Base-by-base conservation (phyloP, 2,888 invertebrate species). In the Dicyrtoma fusca region DNA sequence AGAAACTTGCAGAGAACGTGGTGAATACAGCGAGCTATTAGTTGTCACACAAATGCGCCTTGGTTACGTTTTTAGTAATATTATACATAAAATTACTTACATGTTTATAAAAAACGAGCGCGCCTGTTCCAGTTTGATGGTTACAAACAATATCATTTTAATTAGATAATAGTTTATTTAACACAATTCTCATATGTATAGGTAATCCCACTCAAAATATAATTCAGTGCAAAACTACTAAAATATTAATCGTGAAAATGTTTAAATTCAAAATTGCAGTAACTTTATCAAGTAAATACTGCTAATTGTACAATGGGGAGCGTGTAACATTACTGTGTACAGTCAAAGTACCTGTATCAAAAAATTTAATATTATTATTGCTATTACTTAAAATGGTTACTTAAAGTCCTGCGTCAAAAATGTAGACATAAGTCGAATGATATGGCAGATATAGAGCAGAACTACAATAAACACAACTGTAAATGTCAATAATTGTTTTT, bases 281-380 rank as follows among this genome's bases (percentile, higher is more conserved):
- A 34, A 34, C 8, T 34, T 34, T 34, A 34, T 34, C 34, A 34
- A 34, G 8, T 34, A 34, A 34, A 57, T 44, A 47, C 19, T 45
- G 19, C 63, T 45, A 25, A 59, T 47, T 71, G 71, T 71, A 71
- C 53, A 71, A 63, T 59, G 44, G 59, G 55, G 44, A 51, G 62
- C 62, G 71, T 71, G 71, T 71, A 71, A 71, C 25, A 62, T 71
- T 71, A 71, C 53, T 71, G 62, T 71, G 71, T 71, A 71, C 71
- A 71, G 71, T 61, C 44, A n/a, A 59, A 63, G 71, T 71, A 71
- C 71, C 71, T 71, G 71, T 26, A 47, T 65, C 47, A 45, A 63
- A 17, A 44, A 61, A 42, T 19, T 34, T 42, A 42, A 61, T 63
- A 63, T 63, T 63, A 63, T 34, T 63, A 42, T 19, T 21, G 19